phyloP scores from a whole-genome alignment of 2,888 invertebrate genomes.

The Epinotia demarniana region DNA sequence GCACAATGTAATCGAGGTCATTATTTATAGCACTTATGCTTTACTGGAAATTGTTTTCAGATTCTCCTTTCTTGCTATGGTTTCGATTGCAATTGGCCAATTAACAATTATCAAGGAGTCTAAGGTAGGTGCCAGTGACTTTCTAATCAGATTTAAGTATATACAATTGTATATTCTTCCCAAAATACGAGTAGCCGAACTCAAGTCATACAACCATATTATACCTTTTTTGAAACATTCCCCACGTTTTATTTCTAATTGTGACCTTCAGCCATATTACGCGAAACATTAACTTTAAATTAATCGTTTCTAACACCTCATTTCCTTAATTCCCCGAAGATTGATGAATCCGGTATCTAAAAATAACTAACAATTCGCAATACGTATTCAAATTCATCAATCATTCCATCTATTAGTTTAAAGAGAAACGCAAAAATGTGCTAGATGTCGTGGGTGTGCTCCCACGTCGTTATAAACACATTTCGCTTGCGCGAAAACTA shows the following conservation, averaged over 20 bases:
- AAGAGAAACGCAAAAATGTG: slow-evolving; percentile 62
- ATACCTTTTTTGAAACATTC: neutral
- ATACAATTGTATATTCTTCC: too few species aligned
- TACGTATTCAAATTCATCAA: slow-evolving; percentile 56
- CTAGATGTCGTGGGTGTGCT: slow-evolving; percentile 69
- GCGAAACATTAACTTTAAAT: neutral
- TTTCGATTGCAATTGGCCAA: neutral
- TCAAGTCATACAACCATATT: neutral
- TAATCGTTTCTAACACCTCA: neutral
- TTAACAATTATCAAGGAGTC: neutral
- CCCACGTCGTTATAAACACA: slow-evolving; percentile 77
- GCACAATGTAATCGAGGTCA: slow-evolving; percentile 26
- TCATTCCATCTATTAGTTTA: slow-evolving; percentile 70
- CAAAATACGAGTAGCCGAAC: too few species aligned
- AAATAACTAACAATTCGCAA: slow-evolving; percentile 29
- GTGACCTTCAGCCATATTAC: neutral
- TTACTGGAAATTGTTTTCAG: neutral
- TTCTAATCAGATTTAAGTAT: neutral
- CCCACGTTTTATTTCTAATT: neutral
- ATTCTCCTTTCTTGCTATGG: neutral
- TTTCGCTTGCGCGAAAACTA: slow-evolving; percentile 74
- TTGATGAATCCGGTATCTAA: slow-evolving; percentile 20
- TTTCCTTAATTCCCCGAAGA: slow-evolving; percentile 22
- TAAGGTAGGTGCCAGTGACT: neutral
- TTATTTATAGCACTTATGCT: neutral